Conservation (phyloP, 2,113 vertebrate genomes). For the Rhabdomys dilectus region DNA sequence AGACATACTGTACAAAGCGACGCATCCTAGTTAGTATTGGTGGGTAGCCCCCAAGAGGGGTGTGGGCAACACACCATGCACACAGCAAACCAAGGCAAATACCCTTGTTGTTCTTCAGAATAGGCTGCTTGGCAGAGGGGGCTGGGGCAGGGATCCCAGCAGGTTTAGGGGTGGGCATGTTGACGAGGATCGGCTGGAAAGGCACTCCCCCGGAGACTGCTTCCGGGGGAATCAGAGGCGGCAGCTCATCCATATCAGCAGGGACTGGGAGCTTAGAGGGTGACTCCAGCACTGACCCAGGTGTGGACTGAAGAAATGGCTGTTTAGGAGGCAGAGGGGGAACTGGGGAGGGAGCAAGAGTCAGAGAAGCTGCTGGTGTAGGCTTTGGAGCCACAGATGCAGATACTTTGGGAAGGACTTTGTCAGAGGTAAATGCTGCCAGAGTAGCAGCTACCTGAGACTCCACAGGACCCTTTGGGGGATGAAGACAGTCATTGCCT, state of each 20-base stretch:
- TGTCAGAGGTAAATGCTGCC: conserved; percentile 56
- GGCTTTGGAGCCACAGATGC: conserved; percentile 60
- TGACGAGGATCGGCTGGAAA: conserved; percentile 84
- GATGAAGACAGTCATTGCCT: conserved; percentile 30
- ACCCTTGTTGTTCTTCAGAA: conserved; percentile 98
- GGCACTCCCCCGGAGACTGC: conserved; percentile 84
- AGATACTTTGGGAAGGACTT: conserved; percentile 47
- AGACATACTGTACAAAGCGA: conserved; percentile 55
- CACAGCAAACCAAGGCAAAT: conserved; percentile 89
- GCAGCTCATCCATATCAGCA: conserved; percentile 93
- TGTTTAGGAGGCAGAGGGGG: conserved; percentile 80
- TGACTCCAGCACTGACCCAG: conserved; percentile 69
- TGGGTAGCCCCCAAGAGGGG: conserved; percentile 82
- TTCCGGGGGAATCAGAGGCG: conserved; percentile 95
- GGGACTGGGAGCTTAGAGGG: conserved; percentile 75
- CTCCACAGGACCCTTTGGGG: conserved; percentile 34
- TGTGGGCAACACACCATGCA: conserved; percentile 89
- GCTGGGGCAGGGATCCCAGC: conserved; percentile 78
- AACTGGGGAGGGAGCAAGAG: conserved; percentile 70
- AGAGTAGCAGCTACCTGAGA: conserved; percentile 35
- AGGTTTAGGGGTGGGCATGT: conserved; percentile 87
- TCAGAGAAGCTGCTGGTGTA: conserved; percentile 65
- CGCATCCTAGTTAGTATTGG: conserved; percentile 85
- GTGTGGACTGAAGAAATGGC: conserved; percentile 72
- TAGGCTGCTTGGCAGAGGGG: conserved; percentile 89